Percentiles rank a stretch among this genome's conserved stretches.
phyloP scores from a whole-genome alignment of 92 coral and sea anemone genomes.

The Plumapathes pennacea region DNA sequence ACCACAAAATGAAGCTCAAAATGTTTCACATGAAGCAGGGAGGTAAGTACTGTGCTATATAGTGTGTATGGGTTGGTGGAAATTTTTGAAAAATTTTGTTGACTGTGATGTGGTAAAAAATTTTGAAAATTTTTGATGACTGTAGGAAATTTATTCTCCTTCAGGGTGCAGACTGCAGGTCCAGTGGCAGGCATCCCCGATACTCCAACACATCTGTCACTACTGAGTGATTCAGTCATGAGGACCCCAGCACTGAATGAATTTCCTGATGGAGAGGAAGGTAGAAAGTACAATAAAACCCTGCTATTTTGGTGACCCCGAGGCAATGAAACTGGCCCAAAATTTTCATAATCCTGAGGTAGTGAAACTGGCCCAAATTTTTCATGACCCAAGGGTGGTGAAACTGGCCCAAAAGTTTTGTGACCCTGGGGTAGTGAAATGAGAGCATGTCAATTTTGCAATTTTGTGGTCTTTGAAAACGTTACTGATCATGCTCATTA shows the following conservation, averaged over 20 bases:
- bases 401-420: no score
- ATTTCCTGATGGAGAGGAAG: constrained; percentile 50
- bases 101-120: not conserved
- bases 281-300: constrained; percentile 23
- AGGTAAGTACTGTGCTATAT: no score
- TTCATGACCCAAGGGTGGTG: no score
- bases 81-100: not conserved
- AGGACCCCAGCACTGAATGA: constrained; percentile 92
- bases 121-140: not conserved
- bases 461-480: not conserved
- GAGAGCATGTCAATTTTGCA: no score
- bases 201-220: constrained; percentile 81
- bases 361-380: no score
- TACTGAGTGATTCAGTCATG: constrained; percentile 91
- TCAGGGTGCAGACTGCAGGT: constrained; percentile 6
- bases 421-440: no score
- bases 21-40: constrained; percentile 1
- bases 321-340: constrained; percentile 1
- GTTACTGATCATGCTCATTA: no score
- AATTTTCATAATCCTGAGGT: not conserved
- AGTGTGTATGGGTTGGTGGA: no score
- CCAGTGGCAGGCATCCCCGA: constrained; percentile 65
- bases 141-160: not conserved
- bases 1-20: no score
- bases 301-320: no score